Evolutionary conservation across 2,113 vertebrate genomes (phyloP).

Genomic region (Rhadina sibilatrix): DNA sequence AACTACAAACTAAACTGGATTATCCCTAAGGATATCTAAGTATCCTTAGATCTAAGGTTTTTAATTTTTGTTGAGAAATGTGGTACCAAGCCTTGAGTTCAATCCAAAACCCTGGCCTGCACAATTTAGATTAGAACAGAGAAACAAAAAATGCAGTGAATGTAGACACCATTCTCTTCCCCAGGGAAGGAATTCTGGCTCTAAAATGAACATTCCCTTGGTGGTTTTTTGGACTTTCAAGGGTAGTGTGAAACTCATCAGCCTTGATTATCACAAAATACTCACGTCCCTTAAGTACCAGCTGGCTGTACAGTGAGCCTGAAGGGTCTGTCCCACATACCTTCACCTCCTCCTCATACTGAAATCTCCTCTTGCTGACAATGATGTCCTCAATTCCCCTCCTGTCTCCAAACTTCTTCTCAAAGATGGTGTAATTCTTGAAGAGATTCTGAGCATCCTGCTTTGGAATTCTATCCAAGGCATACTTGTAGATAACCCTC

Average conservation of each 20-base stretch:
- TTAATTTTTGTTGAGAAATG: too few relatives aligned
- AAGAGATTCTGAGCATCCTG: constrained; percentile 96
- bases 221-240: not conserved
- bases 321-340: constrained; percentile 50
- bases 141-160: not conserved
- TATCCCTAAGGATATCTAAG: not conserved
- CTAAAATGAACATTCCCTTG: not conserved
- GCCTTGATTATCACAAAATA: not conserved
- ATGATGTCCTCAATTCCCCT: constrained; percentile 97
- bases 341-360: constrained; percentile 99
- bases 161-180: not conserved
- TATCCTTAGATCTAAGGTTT: too few relatives aligned
- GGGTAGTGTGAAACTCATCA: fast-evolving
- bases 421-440: constrained; percentile 97
- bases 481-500: constrained; percentile 95
- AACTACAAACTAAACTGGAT: not conserved
- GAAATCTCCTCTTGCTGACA: constrained; percentile 94
- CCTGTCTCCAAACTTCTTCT: constrained; percentile 97
- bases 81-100: not conserved
- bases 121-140: not conserved
- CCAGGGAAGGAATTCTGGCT: not conserved
- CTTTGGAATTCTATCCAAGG: constrained; percentile 93
- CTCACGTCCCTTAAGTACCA: fast-evolving
- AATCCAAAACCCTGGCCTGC: not conserved
- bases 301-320: not conserved